Conservation (phyloP, 2,797 vertebrate species). For the Gallirallus australis region DNA sequence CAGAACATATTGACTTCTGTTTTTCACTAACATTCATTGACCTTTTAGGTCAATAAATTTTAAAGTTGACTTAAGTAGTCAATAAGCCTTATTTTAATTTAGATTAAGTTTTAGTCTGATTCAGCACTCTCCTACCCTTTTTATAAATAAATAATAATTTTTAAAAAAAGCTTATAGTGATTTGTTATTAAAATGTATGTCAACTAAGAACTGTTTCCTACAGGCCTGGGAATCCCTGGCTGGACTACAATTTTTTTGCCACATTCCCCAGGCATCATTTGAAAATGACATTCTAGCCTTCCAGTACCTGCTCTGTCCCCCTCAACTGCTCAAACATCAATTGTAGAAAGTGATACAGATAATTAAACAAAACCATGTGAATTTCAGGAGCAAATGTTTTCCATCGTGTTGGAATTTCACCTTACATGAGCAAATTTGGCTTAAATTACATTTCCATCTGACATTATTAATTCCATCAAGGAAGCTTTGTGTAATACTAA, state of each 20-base stretch:
- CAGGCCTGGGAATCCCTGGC: conserved; percentile 8
- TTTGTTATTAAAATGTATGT: conserved; percentile 62
- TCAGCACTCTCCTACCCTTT: conserved; percentile 62
- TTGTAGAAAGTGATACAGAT: conserved; percentile 68
- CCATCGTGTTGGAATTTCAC: conserved; percentile 68
- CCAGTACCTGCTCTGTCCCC: background rate
- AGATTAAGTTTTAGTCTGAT: conserved; percentile 74
- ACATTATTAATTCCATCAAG: conserved; percentile 79
- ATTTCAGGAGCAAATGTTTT: conserved; percentile 76
- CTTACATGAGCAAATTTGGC: conserved; percentile 75
- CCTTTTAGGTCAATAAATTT: conserved; percentile 77
- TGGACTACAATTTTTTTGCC: conserved; percentile 7
- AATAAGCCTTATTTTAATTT: conserved; percentile 78
- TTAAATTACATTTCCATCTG: conserved; percentile 78
- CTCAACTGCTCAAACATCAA: conserved; percentile 56
- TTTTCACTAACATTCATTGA: conserved; percentile 79
- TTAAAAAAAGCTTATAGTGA: conserved; percentile 13
- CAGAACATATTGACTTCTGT: conserved; percentile 72
- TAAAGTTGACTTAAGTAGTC: conserved; percentile 78
- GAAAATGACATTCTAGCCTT: conserved; percentile 61
- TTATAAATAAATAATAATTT: background rate
- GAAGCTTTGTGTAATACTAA: conserved; percentile 78
- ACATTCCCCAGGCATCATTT: conserved; percentile 4
- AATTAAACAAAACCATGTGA: conserved; percentile 75
- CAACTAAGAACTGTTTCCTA: conserved; percentile 49